Base-by-base conservation (phyloP, 2,113 vertebrate species). In the Halichoeres trimaculatus region DNA sequence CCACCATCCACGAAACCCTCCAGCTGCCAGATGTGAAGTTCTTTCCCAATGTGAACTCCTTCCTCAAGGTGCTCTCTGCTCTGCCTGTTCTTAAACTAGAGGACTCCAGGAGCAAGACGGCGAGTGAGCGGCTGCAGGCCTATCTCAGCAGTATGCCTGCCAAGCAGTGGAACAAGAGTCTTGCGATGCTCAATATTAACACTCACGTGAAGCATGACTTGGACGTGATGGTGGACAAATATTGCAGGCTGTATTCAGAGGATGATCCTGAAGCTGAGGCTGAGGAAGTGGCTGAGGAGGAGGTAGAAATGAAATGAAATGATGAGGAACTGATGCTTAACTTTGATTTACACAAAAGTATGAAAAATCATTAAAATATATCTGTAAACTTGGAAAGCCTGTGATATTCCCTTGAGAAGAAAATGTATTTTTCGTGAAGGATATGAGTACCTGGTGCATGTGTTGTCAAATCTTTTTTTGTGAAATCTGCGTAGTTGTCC, bases 161-260 rank as follows among this genome's bases (percentile, higher is more conserved):
- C 1, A 84, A 91, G 50, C 95, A 96, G 54, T 92, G 96, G 84
- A 96, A 94, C 17, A 94, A 93, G 74, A 95, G 96, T 56, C 84
- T 98, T 1, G 96, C 95, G 4, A 89, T 98, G 87, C 92, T 98
- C 17, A 94, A 95, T 76, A 88, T 98, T 61, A 97, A 96, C 88
- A 93, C 95, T 65, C 95, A 96, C 34, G 94, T 95, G 63, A 97
- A 96, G 80, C 95, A 96, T 4, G 96, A 98, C 83, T 85, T 97
- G 70, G 96, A 98, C 61, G 93, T 97, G 86, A 98, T 98, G 97
- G 96, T 97, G 10, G 97, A 98, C 81, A 96, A 96, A 50, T 98
- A 96, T 22, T 95, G 96, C 84, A 95, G 96, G 87, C 91, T 96
- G 0, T 96, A 95, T 54, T 92, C 95, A 5, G 95, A 95, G 56